Conservation (phyloP, 2,113 vertebrate genomes). For the Vicugna pacos region DNA sequence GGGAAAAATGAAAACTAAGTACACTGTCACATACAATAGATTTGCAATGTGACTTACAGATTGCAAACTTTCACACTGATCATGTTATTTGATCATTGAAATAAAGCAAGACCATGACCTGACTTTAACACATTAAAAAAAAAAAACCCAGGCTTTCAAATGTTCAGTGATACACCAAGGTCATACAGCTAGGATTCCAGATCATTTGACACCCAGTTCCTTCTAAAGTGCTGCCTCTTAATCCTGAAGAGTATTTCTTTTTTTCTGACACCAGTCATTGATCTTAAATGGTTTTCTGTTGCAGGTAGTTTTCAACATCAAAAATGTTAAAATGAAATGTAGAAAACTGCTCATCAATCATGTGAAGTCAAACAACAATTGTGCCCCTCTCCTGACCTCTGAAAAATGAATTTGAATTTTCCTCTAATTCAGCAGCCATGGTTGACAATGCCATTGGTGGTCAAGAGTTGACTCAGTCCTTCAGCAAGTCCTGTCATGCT, state of each 20-base stretch:
- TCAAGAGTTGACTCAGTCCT: neutral
- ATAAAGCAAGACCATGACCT: conserved; percentile 33
- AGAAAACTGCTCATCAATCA: conserved; percentile 1
- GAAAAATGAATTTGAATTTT: conserved; percentile 51
- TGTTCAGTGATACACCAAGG: neutral
- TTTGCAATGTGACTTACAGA: neutral
- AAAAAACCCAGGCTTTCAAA: neutral
- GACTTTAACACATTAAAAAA: neutral
- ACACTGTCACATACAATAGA: neutral
- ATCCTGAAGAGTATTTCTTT: neutral
- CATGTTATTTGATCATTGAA: neutral
- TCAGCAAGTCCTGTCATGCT: neutral
- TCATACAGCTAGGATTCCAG: neutral
- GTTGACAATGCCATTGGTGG: neutral
- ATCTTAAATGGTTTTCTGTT: neutral
- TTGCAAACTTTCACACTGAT: neutral
- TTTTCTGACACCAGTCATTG: neutral
- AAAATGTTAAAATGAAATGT: conserved; percentile 1
- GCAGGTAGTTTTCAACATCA: conserved; percentile 14
- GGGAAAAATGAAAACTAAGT: neutral
- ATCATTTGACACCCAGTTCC: neutral
- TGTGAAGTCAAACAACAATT: neutral
- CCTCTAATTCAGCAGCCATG: neutral
- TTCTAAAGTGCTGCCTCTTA: neutral
- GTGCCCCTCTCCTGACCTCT: neutral